Conservation (phyloP, 2,113 vertebrate genomes). For the Motacilla tschutschensis region DNA sequence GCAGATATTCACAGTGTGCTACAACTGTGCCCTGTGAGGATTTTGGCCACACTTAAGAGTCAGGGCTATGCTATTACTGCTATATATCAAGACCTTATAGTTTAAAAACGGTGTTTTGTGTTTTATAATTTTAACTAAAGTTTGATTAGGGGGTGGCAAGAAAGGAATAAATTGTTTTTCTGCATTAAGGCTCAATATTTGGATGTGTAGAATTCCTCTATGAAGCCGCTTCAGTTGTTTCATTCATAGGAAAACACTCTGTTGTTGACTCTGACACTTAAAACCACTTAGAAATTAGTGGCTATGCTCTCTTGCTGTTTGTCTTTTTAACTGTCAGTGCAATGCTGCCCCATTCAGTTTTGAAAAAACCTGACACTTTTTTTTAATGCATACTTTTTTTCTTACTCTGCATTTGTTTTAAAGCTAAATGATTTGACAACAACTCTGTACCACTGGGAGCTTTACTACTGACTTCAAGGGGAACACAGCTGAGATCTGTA, state of each 20-base stretch:
- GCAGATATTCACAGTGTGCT: background rate
- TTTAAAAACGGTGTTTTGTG: background rate
- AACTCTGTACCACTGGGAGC: constrained; percentile 7
- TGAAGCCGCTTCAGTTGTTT: background rate
- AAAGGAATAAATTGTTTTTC: background rate
- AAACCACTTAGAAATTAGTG: background rate
- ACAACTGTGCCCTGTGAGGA: background rate
- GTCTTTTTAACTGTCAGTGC: background rate
- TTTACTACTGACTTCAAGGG: constrained; percentile 13
- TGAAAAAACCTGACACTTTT: background rate
- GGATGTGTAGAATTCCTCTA: background rate
- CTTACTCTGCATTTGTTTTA: background rate
- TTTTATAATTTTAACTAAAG: background rate
- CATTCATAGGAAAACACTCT: background rate
- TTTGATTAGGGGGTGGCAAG: background rate
- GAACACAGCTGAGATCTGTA: background rate
- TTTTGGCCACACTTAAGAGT: background rate
- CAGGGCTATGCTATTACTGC: background rate
- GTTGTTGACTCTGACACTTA: background rate
- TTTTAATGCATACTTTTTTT: background rate
- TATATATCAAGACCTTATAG: background rate
- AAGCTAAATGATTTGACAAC: constrained; percentile 21
- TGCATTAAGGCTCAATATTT: background rate
- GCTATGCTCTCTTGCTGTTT: background rate
- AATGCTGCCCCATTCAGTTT: constrained; percentile 15